Evolutionary conservation across 2,888 invertebrate genomes (phyloP).

Genomic region (Leucania comma): DNA sequence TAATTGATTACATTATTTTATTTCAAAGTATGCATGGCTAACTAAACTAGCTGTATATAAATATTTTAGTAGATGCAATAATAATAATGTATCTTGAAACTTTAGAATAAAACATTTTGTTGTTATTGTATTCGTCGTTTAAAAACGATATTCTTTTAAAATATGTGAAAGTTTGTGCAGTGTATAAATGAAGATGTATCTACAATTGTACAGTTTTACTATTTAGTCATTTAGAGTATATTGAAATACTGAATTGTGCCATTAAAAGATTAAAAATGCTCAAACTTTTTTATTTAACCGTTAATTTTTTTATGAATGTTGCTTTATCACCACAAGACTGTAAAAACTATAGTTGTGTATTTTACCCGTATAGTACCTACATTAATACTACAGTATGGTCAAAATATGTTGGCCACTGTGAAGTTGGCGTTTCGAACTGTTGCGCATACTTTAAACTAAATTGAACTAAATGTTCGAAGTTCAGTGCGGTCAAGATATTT

Average conservation of each 20-base stretch:
- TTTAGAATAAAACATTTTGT: neutral
- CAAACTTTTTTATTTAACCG: neutral
- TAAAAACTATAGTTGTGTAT: neutral
- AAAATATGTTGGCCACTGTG: no score
- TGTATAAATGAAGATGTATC: conserved; percentile 9
- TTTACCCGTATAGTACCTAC: no score
- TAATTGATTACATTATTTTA: neutral
- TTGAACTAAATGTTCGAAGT: no score
- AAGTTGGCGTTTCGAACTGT: no score
- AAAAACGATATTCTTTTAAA: neutral
- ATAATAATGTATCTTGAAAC: neutral
- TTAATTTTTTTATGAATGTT: neutral
- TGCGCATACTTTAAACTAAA: no score
- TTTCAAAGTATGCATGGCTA: neutral
- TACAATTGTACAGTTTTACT: neutral
- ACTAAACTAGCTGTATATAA: neutral
- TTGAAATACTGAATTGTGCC: conserved; percentile 25
- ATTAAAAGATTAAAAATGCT: conserved; percentile 33
- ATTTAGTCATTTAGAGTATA: conserved; percentile 21
- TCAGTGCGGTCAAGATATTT: no score
- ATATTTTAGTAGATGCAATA: neutral
- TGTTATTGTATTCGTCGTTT: neutral
- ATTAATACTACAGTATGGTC: no score
- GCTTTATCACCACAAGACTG: neutral
- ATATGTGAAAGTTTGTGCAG: conserved; percentile 1